Evolutionary conservation across 2,888 invertebrate genomes (phyloP).

Genomic region (Pharmacophagus antenor): DNA sequence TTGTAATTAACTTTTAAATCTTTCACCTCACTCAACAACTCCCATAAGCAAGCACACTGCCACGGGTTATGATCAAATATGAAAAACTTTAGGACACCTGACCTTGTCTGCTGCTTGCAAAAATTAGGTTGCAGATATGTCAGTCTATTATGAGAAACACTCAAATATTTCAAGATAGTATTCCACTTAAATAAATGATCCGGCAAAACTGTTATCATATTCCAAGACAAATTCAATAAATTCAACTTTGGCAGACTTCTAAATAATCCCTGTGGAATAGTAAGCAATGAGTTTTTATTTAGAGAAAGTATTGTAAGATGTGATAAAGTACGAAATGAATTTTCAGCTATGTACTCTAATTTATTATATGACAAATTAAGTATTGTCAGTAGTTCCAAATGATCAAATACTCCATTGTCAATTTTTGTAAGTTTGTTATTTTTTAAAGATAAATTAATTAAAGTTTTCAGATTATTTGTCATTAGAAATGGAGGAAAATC

Average conservation of each 20-base stretch:
- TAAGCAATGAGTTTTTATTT: slow-evolving; percentile 51
- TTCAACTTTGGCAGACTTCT: slow-evolving; percentile 46
- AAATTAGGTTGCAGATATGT: slow-evolving; percentile 63
- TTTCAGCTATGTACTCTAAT: slow-evolving; percentile 47
- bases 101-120: slow-evolving; percentile 56
- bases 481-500: not conserved
- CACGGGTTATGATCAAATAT: slow-evolving; percentile 65
- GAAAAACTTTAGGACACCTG: slow-evolving; percentile 55
- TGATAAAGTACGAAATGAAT: slow-evolving; percentile 50
- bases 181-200: slow-evolving; percentile 56
- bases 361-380: slow-evolving; percentile 55
- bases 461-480: not conserved
- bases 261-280: slow-evolving; percentile 40
- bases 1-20: slow-evolving; percentile 53
- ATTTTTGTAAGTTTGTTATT: not conserved
- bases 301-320: slow-evolving; percentile 52
- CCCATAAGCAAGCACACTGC: slow-evolving; percentile 63
- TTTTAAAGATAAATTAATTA: not conserved
- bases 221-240: slow-evolving; percentile 56
- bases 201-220: slow-evolving; percentile 53
- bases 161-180: slow-evolving; percentile 53
- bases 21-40: slow-evolving; percentile 58
- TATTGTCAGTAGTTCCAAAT: slow-evolving; percentile 50
- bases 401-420: slow-evolving; percentile 36
- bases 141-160: slow-evolving; percentile 58